Evolutionary conservation across 2,888 invertebrate genomes (phyloP).

Genomic region (Calliphora vomitoria): DNA sequence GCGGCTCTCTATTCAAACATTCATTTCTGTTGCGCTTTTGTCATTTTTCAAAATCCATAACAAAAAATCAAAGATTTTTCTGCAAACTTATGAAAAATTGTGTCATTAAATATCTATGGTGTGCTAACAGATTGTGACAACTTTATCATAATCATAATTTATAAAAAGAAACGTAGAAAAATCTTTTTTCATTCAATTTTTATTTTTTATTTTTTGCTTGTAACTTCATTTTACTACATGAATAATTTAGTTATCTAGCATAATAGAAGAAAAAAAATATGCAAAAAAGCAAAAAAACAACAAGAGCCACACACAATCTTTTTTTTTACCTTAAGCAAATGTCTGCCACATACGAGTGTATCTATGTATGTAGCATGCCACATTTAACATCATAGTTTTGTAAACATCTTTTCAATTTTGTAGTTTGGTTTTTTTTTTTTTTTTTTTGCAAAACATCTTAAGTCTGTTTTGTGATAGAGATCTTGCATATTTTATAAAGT

Average conservation of each 20-base stretch:
- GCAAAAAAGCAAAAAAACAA: not conserved
- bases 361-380: slow-evolving; percentile 61
- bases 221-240: slow-evolving; percentile 35
- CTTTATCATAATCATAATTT: slow-evolving; percentile 65
- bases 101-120: slow-evolving; percentile 67
- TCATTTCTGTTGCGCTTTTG: slow-evolving; percentile 16
- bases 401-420: slow-evolving; percentile 67
- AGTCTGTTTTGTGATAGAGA: slow-evolving; percentile 64
- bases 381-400: slow-evolving; percentile 64
- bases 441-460: no score
- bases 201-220: slow-evolving; percentile 4
- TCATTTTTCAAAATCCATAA: slow-evolving; percentile 13
- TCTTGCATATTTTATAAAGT: slow-evolving; percentile 70
- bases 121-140: slow-evolving; percentile 73
- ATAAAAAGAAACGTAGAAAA: slow-evolving; percentile 34
- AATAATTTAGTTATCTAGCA: slow-evolving; percentile 67
- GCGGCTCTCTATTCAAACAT: not conserved
- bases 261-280: slow-evolving; percentile 37
- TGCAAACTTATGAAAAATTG: slow-evolving; percentile 63
- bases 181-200: slow-evolving; percentile 19
- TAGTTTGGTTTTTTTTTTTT: slow-evolving; percentile 43
- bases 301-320: slow-evolving; percentile 68
- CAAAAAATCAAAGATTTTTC: slow-evolving; percentile 39
- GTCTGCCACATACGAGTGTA: slow-evolving; percentile 1
- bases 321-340: slow-evolving; percentile 48